phyloP scores from a whole-genome alignment of 2,113 vertebrate species.

The Bostrychus sinensis region DNA sequence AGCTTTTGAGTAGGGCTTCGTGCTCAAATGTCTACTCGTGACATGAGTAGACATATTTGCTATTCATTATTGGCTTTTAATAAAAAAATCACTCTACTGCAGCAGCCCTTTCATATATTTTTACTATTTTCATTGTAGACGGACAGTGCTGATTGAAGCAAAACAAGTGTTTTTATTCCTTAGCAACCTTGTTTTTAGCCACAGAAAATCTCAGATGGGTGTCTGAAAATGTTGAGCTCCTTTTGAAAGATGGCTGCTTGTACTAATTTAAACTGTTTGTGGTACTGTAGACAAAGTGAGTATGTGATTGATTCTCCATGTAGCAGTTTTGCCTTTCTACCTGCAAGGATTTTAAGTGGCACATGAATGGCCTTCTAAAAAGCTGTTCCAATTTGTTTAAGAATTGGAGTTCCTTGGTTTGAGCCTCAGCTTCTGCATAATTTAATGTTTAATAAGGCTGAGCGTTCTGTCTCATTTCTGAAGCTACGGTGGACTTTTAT shows the following conservation, averaged over 20 bases:
- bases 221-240: too few species aligned
- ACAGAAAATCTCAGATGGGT: too few species aligned
- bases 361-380: slow-evolving; percentile 17
- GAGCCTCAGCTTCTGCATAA: slow-evolving; percentile 35
- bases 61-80: too few species aligned
- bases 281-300: too few species aligned
- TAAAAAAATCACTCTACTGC: too few species aligned
- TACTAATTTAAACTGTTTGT: too few species aligned
- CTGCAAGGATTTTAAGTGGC: slow-evolving; percentile 24
- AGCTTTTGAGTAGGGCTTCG: not conserved
- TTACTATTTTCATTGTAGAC: not conserved
- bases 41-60: not conserved
- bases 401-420: slow-evolving; percentile 24
- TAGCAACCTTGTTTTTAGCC: too few species aligned
- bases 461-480: slow-evolving; percentile 28
- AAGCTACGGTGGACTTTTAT: slow-evolving; percentile 16
- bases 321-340: not conserved
- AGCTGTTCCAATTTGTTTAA: slow-evolving; percentile 31
- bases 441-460: slow-evolving; percentile 42
- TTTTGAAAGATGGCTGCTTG: too few species aligned
- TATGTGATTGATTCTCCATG: too few species aligned
- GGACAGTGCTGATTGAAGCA: too few species aligned
- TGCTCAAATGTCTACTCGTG: not conserved
- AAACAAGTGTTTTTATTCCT: too few species aligned
- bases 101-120: not conserved